phyloP scores from a whole-genome alignment of 2,888 invertebrate genomes.

The Seladonia tumulorum region DNA sequence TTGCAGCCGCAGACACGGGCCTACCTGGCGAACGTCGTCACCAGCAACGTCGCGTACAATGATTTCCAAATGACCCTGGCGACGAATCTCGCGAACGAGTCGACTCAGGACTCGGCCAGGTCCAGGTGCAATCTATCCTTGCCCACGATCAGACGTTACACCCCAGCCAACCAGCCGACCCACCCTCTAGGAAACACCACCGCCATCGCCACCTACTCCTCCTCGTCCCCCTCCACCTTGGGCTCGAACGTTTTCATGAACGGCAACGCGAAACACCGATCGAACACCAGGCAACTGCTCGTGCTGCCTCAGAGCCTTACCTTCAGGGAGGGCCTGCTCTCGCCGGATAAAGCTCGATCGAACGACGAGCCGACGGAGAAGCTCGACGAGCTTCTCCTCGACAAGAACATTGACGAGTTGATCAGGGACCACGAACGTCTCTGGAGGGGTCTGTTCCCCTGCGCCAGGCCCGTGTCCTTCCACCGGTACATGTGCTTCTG shows the following conservation, averaged over 20 bases:
- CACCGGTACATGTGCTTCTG: constrained; percentile 83
- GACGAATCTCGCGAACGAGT: constrained; percentile 32
- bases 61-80: constrained; percentile 48
- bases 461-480: constrained; percentile 81
- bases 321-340: neutral
- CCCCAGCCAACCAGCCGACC: constrained; percentile 40
- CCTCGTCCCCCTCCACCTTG: neutral
- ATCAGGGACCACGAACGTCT: constrained; percentile 48
- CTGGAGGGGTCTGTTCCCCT: constrained; percentile 60
- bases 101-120: constrained; percentile 26
- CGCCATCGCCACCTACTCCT: neutral
- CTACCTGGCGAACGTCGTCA: constrained; percentile 19
- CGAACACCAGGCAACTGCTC: neutral
- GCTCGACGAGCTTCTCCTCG: neutral
- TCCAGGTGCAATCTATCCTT: constrained; percentile 23
- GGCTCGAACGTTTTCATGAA: constrained; percentile 3
- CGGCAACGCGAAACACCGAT: constrained; percentile 13
- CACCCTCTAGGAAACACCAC: neutral
- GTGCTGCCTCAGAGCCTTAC: neutral
- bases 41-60: constrained; percentile 35
- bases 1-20: neutral
- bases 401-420: constrained; percentile 13
- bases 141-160: constrained; percentile 41
- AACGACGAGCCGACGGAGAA: neutral
- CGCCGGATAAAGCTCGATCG: neutral